A percentile compares a stretch with the other conserved stretches of the same genome.
phyloP scores from a whole-genome alignment of 2,888 invertebrate species.

The Hypomecis punctinalis region DNA sequence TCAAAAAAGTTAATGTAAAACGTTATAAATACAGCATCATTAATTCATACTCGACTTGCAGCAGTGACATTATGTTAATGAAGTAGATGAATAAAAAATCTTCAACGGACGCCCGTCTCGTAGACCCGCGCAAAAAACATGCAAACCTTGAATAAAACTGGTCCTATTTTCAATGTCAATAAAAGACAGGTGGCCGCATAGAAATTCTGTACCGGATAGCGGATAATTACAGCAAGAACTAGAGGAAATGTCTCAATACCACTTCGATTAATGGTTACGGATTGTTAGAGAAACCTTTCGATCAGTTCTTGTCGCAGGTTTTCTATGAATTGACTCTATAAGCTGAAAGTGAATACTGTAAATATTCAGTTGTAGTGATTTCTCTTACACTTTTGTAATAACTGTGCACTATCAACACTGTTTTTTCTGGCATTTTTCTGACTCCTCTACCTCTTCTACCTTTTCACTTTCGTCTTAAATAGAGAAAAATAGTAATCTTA shows the following conservation, averaged over 20 bases:
- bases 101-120: slow-evolving; percentile 28
- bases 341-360: slow-evolving; percentile 12
- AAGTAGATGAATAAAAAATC: slow-evolving; percentile 30
- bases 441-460: no score
- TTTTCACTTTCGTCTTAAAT: no score
- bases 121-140: slow-evolving; percentile 34
- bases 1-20: neutral
- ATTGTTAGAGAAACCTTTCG: slow-evolving; percentile 31
- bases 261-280: slow-evolving; percentile 26
- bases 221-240: slow-evolving; percentile 39
- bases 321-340: slow-evolving; percentile 12
- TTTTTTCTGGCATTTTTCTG: neutral
- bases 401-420: no score
- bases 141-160: slow-evolving; percentile 42
- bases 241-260: slow-evolving; percentile 43
- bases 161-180: slow-evolving; percentile 44
- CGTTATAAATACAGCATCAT: slow-evolving; percentile 1
- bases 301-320: slow-evolving; percentile 17
- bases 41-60: slow-evolving; percentile 24
- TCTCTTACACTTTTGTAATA: no score
- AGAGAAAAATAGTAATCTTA: no score
- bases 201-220: slow-evolving; percentile 41
- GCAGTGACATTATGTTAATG: slow-evolving; percentile 32
- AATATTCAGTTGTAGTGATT: neutral
- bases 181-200: slow-evolving; percentile 37